Evolutionary conservation across 2,113 vertebrate genomes (phyloP), one percentile per base, ranked within the genome.

Genomic region (Prionailurus viverrinus): DNA sequence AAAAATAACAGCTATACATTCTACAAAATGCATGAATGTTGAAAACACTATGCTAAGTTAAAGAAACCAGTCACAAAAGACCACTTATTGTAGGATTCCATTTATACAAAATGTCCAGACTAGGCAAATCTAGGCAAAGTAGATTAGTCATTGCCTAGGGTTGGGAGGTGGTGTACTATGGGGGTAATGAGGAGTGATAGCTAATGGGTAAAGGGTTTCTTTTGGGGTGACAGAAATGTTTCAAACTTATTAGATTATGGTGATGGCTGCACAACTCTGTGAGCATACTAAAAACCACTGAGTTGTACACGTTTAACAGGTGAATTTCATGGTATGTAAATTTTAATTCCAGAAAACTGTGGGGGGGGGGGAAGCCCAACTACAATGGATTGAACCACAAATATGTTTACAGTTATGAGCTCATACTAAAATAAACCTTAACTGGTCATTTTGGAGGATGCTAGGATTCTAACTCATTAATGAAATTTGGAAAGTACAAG

Each of bases 351-450:
- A 41, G 61, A 92, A 94, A 95, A 31, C 33, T 58, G 11, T 74
- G 1, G 41, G 2, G 45, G 2, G 36, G 27, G 33, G 58, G 71
- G 65, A 55, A 55, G 7, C 0, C 3, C 13, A 73, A 89, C 27
- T 69, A 51, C 19, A 89, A 83, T 33, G 48, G 71, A 89, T 0
- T 86, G 19, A 94, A 80, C 61, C 21, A 88, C n/a, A 88, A 87
- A 55, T 51, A 68, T 19, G 61, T 89, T 89, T 61, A 89, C 71
- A 93, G 53, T 23, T 33, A 4, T 51, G 25, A 19, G 10, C 68
- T 85, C 53, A 86, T 31, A 66, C 58, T 80, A 45, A 93, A 88
- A 53, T 82, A 89, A 92, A 84, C 76, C 53, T 90, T 80, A 83
- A 78, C 12, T 89, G 55, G 51, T 93, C 18, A 93, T 69, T 82